Evolutionary conservation across 2,113 vertebrate species (phyloP).

Genomic region (Puma concolor): DNA sequence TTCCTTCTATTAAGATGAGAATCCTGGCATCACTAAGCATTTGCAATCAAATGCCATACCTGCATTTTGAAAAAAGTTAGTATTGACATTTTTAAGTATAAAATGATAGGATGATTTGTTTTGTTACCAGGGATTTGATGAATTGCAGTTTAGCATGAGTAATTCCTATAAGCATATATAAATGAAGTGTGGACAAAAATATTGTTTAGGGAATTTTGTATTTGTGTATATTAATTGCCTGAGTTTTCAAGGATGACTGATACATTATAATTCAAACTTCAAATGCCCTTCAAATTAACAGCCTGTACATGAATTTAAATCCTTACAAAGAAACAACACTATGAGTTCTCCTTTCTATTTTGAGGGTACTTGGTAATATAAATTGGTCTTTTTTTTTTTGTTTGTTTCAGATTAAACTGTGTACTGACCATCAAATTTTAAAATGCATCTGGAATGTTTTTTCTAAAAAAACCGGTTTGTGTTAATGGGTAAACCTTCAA

Average conservation of each 20-base stretch:
- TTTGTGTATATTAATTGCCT: conserved; percentile 61
- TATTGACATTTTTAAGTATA: conserved; percentile 44
- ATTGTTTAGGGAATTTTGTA: conserved; percentile 69
- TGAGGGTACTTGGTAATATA: not conserved
- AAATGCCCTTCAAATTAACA: conserved; percentile 62
- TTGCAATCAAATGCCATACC: conserved; percentile 22
- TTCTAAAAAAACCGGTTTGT: not conserved
- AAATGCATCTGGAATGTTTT: not conserved
- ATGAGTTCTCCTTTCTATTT: not conserved
- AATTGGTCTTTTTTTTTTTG: not conserved
- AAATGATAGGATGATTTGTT: conserved; percentile 65
- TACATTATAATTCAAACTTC: conserved; percentile 60
- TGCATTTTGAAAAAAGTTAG: conserved; percentile 38
- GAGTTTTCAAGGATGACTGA: conserved; percentile 61
- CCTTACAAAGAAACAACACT: conserved; percentile 22
- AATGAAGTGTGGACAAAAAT: conserved; percentile 74
- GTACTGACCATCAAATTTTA: not conserved
- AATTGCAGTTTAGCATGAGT: conserved; percentile 73
- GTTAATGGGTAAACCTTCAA: not conserved
- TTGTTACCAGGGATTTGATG: conserved; percentile 50
- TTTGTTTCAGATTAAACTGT: not conserved
- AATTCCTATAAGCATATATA: conserved; percentile 77
- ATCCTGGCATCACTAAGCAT: not conserved
- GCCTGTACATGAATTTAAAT: conserved; percentile 47
- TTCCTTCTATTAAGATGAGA: conserved; percentile 2